These are phyloP conservation scores for Scolopax rusticola DNA, from an alignment of 2,797 vertebrate genomes.

Conservation along the genomic window DNA sequence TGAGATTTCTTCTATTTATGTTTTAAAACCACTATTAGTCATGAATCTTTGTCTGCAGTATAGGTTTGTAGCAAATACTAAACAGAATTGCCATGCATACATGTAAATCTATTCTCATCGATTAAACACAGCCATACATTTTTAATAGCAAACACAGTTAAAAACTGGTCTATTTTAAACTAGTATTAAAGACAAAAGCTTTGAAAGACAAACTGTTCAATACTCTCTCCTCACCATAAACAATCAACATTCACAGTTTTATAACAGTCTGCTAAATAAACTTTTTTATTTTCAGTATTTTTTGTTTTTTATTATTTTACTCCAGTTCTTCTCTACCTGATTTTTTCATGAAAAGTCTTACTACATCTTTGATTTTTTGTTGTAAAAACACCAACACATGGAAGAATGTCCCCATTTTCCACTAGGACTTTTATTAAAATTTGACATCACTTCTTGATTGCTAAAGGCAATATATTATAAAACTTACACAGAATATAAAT, in stretches of 20 bases:
- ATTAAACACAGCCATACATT: neutral
- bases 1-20: neutral
- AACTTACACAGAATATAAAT: neutral
- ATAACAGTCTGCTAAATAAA: neutral
- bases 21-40: neutral
- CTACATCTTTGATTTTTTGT: neutral
- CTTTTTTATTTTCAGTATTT: neutral
- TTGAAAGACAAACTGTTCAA: neutral
- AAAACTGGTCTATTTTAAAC: neutral
- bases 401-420: neutral
- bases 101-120: neutral
- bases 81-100: neutral
- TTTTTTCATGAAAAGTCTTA: neutral
- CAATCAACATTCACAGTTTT: neutral
- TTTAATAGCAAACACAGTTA: neutral
- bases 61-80: neutral
- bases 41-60: neutral
- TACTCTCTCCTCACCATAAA: neutral
- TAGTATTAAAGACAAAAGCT: neutral
- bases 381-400: neutral
- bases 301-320: neutral
- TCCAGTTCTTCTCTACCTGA: neutral
- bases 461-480: neutral
- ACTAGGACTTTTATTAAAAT: neutral
- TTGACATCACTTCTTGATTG: neutral